These are phyloP conservation scores for Euleptes europaea DNA, from an alignment of 2,113 vertebrate genomes.

Conservation along the genomic window DNA sequence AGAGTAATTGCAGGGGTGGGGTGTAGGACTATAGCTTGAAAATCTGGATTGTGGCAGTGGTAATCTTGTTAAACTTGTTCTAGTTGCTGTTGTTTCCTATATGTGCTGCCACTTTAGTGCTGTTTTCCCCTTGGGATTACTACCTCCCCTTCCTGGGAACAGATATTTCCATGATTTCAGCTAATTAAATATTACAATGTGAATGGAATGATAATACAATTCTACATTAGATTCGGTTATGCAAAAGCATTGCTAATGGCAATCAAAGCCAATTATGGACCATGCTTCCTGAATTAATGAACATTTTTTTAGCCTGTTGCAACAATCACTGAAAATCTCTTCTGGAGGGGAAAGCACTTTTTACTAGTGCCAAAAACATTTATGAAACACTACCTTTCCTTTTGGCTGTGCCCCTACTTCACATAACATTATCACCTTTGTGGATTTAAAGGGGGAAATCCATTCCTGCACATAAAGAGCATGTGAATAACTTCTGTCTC, in stretches of 20 bases:
- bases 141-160: not conserved
- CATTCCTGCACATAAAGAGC: not conserved
- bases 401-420: not conserved
- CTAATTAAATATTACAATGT: not conserved
- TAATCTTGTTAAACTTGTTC: not conserved
- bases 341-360: not conserved
- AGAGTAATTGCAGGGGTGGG: not conserved
- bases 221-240: not conserved
- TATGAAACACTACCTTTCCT: not conserved
- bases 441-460: no score
- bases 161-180: not conserved
- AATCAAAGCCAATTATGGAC: not conserved
- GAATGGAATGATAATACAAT: not conserved
- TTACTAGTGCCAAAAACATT: not conserved
- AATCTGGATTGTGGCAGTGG: not conserved
- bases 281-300: not conserved
- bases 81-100: not conserved
- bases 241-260: not conserved
- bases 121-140: not conserved
- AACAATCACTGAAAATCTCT: not conserved
- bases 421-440: not conserved
- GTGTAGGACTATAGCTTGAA: not conserved
- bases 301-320: not conserved
- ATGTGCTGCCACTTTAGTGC: not conserved
- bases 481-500: not conserved